Conservation (phyloP, 92 coral and sea anemone species). For the Diadumene lineata region DNA sequence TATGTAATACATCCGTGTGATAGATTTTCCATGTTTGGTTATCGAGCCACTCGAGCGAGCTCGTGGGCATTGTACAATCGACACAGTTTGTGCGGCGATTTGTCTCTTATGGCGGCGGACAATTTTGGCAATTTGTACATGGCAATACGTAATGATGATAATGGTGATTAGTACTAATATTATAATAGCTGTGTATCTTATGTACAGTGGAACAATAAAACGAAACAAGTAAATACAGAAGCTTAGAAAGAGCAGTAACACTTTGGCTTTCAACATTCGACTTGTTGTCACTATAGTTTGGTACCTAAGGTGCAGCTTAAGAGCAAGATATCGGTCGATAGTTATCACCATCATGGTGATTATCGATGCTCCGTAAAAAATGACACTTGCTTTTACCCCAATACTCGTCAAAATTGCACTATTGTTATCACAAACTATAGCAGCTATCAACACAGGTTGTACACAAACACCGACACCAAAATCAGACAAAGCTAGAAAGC, state of each 20-base stretch:
- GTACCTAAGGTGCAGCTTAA: constrained; percentile 7
- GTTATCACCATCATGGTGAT: constrained; percentile 22
- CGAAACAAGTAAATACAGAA: constrained; percentile 1
- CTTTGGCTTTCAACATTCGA: not conserved
- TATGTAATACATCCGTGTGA: constrained; percentile 19
- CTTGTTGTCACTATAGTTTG: constrained; percentile 14
- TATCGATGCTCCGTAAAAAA: constrained; percentile 15
- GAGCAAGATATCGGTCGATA: constrained; percentile 22
- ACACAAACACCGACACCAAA: constrained; percentile 13
- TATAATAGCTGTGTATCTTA: not conserved
- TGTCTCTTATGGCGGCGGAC: constrained; percentile 26
- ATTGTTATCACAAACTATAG: not conserved
- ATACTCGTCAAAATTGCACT: too few relatives aligned
- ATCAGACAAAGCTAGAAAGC: constrained; percentile 20
- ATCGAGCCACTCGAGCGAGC: constrained; percentile 2
- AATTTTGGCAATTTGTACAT: constrained; percentile 4
- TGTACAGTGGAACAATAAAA: not conserved
- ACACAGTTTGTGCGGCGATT: constrained; percentile 7
- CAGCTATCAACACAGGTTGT: constrained; percentile 9
- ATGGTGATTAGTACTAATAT: not conserved
- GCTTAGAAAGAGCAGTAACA: not conserved
- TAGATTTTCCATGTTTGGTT: constrained; percentile 11
- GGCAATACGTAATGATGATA: not conserved
- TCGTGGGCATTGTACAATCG: constrained; percentile 6
- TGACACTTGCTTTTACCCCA: not conserved